Conservation (phyloP, 2,113 vertebrate genomes). For the Sisor rabdophorus region DNA sequence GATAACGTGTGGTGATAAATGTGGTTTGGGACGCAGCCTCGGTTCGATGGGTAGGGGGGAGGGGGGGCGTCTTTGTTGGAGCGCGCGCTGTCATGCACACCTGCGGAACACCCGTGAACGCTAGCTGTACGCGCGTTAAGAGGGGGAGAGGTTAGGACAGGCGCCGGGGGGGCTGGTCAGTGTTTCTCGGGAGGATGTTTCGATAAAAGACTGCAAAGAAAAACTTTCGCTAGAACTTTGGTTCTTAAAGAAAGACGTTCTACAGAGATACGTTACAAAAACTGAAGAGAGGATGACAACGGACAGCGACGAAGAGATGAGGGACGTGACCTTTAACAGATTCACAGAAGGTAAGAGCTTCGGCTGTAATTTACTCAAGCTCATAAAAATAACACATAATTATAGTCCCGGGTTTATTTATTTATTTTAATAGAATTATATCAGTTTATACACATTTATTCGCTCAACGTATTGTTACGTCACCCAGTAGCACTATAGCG, state of each 20-base stretch:
- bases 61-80: slow-evolving; percentile 15
- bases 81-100: slow-evolving; percentile 55
- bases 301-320: slow-evolving; percentile 51
- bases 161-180: neutral
- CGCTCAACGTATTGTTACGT: too few species aligned
- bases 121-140: neutral
- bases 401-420: too few species aligned
- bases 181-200: neutral
- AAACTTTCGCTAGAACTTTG: neutral
- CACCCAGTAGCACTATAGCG: too few species aligned
- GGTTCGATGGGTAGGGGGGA: slow-evolving; percentile 6
- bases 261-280: neutral
- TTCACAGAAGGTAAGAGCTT: slow-evolving; percentile 57
- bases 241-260: neutral
- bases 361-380: neutral
- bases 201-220: neutral
- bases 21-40: slow-evolving; percentile 20
- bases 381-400: too few species aligned
- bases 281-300: slow-evolving; percentile 49
- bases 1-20: too few species aligned
- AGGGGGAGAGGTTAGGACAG: neutral
- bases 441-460: too few species aligned
- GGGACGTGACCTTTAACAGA: slow-evolving; percentile 47
- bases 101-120: slow-evolving; percentile 50
- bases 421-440: too few species aligned